Base-by-base conservation (phyloP, 2,888 invertebrate genomes). In the Glomeris marginata region DNA sequence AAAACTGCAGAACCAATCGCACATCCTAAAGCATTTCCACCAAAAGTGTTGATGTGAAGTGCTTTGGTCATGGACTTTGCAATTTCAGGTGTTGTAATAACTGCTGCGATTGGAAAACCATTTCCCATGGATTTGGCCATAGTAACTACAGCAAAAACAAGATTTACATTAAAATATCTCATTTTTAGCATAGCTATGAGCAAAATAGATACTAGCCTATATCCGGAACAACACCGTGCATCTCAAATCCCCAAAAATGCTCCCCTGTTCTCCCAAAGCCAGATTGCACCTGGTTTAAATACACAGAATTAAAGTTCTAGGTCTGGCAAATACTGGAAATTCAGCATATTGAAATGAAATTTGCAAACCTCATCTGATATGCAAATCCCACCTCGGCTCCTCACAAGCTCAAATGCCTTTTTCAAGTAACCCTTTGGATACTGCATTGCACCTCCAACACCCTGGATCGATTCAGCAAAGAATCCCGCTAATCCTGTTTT, bases 211-310 rank as follows among this genome's bases (percentile, higher is more conserved):
- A 37, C 57, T 55, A 55, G 69, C 69, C 69, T 58, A 97, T 92
- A 65, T 97, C 97, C 0, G 97, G 97, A 20, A 74, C 56, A 6
- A 91, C 78, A 3, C 72, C 84, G 63, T 95, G 92, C 15, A 74
- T 73, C 67, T 95, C 76, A 64, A 95, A 97, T n/a, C 92, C 92
- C 97, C 97, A 97, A 69, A 81, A 97, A 61, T 85, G 76, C 45
- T 86, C 84, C 0, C 97, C 97, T 0, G 90, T 86, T 52, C 97
- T 74, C 0, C 91, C 97, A 63, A 98, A 94, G 2, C 97, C 97
- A 1, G 92, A 88, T 72, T 97, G 97, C 0, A 95, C 88, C 81
- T 81, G 8, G 28, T 38, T 8, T 20, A 42, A 42, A 20, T 21
- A 42, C 42, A n/a, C 16, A 2, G 8, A 18, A 49, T 44, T 16